Conservation (phyloP, 2,797 vertebrate genomes). For the Prionace glauca region DNA sequence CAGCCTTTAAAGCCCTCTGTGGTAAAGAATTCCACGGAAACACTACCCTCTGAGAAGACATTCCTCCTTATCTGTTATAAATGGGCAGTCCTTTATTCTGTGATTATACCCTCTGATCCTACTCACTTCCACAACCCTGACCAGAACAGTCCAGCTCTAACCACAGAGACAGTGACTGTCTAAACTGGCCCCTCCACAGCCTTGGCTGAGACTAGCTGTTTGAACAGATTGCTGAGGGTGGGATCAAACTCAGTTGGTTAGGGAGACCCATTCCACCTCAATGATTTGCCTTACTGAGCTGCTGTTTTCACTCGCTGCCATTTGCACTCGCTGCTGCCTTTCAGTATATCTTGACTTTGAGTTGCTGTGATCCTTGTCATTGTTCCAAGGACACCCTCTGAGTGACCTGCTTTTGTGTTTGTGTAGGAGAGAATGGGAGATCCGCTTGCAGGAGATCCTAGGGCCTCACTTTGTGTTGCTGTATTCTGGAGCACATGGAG, state of each 20-base stretch:
- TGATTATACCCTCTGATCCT: too few species aligned
- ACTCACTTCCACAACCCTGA: background rate
- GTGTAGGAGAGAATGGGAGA: conserved; percentile 88
- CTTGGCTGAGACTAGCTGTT: background rate
- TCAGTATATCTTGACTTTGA: conserved; percentile 19
- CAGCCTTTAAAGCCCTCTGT: too few species aligned
- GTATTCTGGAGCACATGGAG: conserved; percentile 78
- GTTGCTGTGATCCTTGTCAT: conserved; percentile 39
- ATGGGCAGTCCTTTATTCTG: too few species aligned
- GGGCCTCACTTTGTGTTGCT: conserved; percentile 90
- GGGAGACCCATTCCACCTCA: background rate
- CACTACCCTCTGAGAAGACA: too few species aligned
- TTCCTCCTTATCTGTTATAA: too few species aligned
- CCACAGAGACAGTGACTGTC: background rate
- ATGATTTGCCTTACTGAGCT: background rate
- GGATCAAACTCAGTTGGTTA: background rate
- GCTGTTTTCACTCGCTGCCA: too few species aligned
- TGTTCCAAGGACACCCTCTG: background rate
- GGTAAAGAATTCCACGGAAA: too few species aligned
- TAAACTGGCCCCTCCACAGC: background rate
- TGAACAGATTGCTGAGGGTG: background rate
- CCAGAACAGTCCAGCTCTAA: background rate
- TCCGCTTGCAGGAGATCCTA: conserved; percentile 84
- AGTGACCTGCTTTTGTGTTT: background rate
- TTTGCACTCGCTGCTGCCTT: background rate